Evolutionary conservation across 2,888 invertebrate species (phyloP).

Genomic region (Phengaris alcon): DNA sequence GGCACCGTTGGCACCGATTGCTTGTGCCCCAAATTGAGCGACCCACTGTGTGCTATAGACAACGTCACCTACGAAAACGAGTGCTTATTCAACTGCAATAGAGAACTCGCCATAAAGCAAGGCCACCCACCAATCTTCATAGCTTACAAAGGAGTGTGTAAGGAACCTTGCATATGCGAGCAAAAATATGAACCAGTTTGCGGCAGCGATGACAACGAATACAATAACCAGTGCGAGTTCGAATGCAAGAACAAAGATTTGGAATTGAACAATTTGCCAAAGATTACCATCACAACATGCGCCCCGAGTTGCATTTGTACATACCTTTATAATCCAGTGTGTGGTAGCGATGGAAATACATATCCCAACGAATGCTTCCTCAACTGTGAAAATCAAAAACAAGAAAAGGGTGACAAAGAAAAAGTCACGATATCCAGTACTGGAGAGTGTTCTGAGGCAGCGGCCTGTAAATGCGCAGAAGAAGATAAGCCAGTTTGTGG

Average conservation of each 20-base stretch:
- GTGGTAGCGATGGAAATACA: constrained; percentile 35
- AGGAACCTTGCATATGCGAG: constrained; percentile 34
- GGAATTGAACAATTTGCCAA: constrained; percentile 30
- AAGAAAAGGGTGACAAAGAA: not conserved
- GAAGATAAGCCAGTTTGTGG: constrained; percentile 38
- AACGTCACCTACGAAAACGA: constrained; percentile 20
- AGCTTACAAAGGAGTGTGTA: not conserved
- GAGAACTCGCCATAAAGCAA: constrained; percentile 1
- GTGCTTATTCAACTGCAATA: constrained; percentile 23
- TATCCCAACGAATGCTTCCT: constrained; percentile 33
- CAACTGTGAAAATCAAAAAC: constrained; percentile 32
- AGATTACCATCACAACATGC: not conserved
- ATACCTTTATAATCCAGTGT: constrained; percentile 33
- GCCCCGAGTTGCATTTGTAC: constrained; percentile 38
- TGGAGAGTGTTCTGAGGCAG: constrained; percentile 31
- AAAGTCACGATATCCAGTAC: constrained; percentile 27
- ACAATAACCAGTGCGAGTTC: constrained; percentile 36
- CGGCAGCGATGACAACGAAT: constrained; percentile 37
- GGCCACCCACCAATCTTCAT: constrained; percentile 8
- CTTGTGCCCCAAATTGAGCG: not conserved
- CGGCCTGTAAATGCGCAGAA: constrained; percentile 33
- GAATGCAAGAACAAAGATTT: constrained; percentile 36
- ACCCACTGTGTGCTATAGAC: constrained; percentile 13
- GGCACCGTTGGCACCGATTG: not conserved
- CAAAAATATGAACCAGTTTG: constrained; percentile 35